These are phyloP conservation scores for Cardinalis cardinalis DNA, from an alignment of 2,113 vertebrate genomes.

Conservation along the genomic window DNA sequence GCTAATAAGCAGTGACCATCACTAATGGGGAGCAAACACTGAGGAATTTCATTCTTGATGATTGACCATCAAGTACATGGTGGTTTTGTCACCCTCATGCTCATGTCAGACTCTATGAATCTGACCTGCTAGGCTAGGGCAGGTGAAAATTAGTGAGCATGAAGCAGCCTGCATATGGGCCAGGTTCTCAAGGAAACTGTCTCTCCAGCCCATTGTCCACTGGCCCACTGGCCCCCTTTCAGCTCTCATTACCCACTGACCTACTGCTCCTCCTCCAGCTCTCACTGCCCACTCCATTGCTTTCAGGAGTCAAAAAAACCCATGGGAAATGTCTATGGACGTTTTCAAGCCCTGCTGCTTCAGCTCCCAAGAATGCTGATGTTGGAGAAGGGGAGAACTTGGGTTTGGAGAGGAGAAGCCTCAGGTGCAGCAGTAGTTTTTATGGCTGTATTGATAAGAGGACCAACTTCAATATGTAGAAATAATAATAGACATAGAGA, in stretches of 20 bases:
- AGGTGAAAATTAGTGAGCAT: background rate
- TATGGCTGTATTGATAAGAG: background rate
- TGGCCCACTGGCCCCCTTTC: rapidly evolving
- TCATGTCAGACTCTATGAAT: background rate
- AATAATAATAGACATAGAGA: background rate
- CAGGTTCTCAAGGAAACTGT: background rate
- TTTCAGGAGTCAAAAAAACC: background rate
- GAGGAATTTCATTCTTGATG: background rate
- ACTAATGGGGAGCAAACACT: background rate
- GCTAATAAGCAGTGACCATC: background rate
- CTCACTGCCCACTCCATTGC: background rate
- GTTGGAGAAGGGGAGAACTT: background rate
- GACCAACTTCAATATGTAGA: background rate
- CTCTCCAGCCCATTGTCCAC: rapidly evolving
- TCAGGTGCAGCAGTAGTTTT: background rate
- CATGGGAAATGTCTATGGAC: background rate
- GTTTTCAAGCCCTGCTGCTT: background rate
- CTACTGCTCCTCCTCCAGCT: background rate
- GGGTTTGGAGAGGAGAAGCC: background rate
- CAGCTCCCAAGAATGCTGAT: background rate
- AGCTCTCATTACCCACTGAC: background rate
- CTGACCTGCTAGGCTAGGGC: background rate
- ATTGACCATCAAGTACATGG: rapidly evolving
- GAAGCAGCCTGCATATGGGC: rapidly evolving
- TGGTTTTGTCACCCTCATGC: background rate